Evolutionary conservation across 1,140 invertebrate species (phyloP), one percentile per base, ranked within the genome.

Genomic region (Sinonovacula constricta): DNA sequence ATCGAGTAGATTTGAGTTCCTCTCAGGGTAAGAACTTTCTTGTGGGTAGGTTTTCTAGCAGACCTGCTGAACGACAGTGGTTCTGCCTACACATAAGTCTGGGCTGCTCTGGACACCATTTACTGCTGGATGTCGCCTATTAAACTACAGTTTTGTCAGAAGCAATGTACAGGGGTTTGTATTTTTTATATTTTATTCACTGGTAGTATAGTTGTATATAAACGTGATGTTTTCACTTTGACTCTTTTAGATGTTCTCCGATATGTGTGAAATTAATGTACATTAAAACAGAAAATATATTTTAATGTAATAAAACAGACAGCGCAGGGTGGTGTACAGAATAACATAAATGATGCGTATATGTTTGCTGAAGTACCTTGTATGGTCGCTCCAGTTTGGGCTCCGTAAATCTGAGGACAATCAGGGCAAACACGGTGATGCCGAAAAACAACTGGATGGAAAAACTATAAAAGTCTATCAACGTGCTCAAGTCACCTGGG

Each of bases 341-440:
- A 45, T 18, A 10, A 45, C 18, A 45, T 10, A 45, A 45, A 45
- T 45, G 7, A 45, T 45, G 18, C 18, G 39, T 22, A 10, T 15
- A 45, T 49, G 18, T 67, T 67, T 14, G 34, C 2, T 28, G 10
- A 18, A 69, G 56, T 90, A 94, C 95, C 87, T 93, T 94, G 82
- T 96, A 96, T 0, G 96, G 95, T 69, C 96, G 91, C 0, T 91
- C 92, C 33, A 93, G 92, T 59, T 95, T 87, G 12, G 94, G 93
- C 83, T 94, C 94, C 0, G 94, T 96, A 71, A 91, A 94, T 76
- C 96, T 89, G 81, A 97, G 90, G 4, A 96, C 92, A 4, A 97
- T 86, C 0, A 97, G 90, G 0, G 95, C 94, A 0, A 95, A 89
- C 93, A 97, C 95, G 0, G 95, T 94, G 1, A 94, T 36, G 14